These are phyloP conservation scores for Marmota monax DNA, from an alignment of 2,113 vertebrate genomes.

Conservation along the genomic window DNA sequence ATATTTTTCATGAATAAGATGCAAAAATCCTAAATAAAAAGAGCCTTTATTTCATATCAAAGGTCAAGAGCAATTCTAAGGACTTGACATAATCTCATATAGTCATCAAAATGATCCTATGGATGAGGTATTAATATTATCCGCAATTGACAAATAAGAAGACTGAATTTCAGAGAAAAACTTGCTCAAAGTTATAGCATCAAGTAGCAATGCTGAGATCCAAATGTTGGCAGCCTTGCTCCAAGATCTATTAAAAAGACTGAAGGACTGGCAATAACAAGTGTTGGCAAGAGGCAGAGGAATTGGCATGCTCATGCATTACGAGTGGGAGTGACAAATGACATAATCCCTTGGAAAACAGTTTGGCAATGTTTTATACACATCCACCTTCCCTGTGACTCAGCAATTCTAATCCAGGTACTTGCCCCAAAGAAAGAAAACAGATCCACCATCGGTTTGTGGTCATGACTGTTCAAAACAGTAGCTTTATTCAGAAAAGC, in stretches of 20 bases:
- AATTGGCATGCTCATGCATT: neutral
- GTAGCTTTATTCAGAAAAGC: neutral
- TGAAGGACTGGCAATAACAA: conserved; percentile 36
- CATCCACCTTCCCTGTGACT: neutral
- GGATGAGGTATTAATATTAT: neutral
- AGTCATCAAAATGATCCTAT: neutral
- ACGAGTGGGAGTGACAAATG: neutral
- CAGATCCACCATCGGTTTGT: neutral
- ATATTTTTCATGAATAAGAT: neutral
- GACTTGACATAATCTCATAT: neutral
- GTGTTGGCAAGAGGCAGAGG: neutral
- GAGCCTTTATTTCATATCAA: neutral
- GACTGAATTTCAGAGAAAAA: neutral
- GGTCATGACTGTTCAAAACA: neutral
- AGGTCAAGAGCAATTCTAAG: neutral
- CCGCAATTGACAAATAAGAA: neutral
- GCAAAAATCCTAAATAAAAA: neutral
- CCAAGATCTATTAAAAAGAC: neutral
- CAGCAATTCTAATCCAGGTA: conserved; percentile 10
- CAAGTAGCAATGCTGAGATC: neutral
- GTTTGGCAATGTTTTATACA: neutral
- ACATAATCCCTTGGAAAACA: conserved; percentile 46
- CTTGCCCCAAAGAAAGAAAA: neutral
- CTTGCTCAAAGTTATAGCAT: neutral
- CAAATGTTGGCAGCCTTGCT: conserved; percentile 17